Percentiles rank a stretch among this genome's conserved stretches.
These are phyloP conservation scores for Alcedo quadribrachys DNA, from an alignment of 2,797 vertebrate genomes.

Conservation along the genomic window DNA sequence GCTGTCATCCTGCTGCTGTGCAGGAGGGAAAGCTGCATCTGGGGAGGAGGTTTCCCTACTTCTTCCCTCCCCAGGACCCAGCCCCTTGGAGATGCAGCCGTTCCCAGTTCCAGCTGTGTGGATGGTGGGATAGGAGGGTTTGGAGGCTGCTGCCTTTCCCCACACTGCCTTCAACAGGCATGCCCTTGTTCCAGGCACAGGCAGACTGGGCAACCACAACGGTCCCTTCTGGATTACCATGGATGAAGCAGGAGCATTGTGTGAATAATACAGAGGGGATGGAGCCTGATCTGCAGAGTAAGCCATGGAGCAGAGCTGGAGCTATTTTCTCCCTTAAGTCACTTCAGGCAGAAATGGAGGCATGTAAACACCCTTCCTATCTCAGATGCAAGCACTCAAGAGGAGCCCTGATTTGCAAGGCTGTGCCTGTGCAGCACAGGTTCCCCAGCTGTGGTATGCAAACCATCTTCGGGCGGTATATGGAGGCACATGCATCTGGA, in stretches of 20 bases:
- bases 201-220: slow-evolving; percentile 47
- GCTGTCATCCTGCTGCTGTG: neutral
- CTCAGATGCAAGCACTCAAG: neutral
- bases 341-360: neutral
- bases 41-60: neutral
- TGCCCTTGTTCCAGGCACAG: slow-evolving; percentile 37
- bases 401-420: neutral
- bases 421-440: accelerated
- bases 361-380: neutral
- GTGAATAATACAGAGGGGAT: neutral
- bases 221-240: slow-evolving; percentile 64
- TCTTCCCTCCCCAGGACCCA: accelerated
- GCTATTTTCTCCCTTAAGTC: neutral
- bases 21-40: neutral
- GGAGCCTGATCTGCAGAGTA: neutral
- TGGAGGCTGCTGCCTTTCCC: slow-evolving; percentile 20
- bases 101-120: neutral
- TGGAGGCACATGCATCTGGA: neutral
- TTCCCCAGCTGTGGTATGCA: slow-evolving; percentile 42
- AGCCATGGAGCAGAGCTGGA: neutral
- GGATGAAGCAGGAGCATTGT: slow-evolving; percentile 62
- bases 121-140: neutral
- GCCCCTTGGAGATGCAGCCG: accelerated
- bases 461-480: slow-evolving; percentile 8
- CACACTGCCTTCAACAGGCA: slow-evolving; percentile 48